These are phyloP conservation scores for Trogon surrucura DNA, from an alignment of 2,113 vertebrate species.

Conservation along the genomic window DNA sequence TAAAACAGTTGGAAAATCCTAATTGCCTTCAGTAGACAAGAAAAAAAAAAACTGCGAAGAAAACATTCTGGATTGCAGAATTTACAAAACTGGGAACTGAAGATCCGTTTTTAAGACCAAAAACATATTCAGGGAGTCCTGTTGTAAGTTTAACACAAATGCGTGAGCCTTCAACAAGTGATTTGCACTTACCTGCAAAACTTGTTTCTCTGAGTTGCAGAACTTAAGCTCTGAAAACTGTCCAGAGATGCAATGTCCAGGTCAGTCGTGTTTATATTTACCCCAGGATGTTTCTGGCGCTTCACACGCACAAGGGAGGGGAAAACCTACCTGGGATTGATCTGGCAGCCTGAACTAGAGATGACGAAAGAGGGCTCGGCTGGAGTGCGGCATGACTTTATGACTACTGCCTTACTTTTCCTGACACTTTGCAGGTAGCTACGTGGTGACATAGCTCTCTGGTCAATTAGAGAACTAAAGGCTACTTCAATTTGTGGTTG, in stretches of 20 bases:
- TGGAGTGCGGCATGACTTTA: neutral
- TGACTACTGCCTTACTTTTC: neutral
- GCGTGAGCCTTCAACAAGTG: neutral
- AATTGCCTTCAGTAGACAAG: neutral
- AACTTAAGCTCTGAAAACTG: neutral
- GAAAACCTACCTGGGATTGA: neutral
- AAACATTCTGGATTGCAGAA: neutral
- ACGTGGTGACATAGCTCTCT: neutral
- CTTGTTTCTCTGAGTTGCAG: neutral
- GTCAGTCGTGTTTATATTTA: neutral
- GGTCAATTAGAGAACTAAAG: neutral
- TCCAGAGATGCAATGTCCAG: neutral
- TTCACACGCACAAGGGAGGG: neutral
- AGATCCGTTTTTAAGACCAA: neutral
- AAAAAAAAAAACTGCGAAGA: neutral
- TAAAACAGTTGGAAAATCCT: constrained; percentile 40
- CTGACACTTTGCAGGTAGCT: neutral
- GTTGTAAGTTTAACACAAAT: neutral
- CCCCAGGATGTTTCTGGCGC: neutral
- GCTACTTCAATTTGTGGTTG: neutral
- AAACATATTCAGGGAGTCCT: neutral
- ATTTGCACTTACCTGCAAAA: neutral
- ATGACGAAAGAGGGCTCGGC: neutral
- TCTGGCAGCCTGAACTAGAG: neutral
- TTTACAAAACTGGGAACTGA: neutral